These are phyloP conservation scores for Nasua narica DNA, from an alignment of 2,797 vertebrate species.

Conservation along the genomic window DNA sequence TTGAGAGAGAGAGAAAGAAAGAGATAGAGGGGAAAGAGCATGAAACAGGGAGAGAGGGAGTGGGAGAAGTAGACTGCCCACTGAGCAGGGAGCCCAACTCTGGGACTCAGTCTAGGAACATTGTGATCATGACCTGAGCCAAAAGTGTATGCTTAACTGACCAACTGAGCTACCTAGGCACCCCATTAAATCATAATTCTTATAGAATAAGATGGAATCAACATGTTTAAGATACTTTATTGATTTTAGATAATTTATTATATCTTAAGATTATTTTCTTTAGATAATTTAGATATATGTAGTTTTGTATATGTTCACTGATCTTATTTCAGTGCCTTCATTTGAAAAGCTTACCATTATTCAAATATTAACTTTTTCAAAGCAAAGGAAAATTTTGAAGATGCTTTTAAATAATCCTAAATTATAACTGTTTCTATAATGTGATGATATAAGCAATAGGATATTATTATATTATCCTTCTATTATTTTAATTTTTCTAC, in stretches of 20 bases:
- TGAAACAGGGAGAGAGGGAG: neutral
- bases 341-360: neutral
- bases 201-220: neutral
- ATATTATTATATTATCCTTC: neutral
- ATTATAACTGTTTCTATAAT: neutral
- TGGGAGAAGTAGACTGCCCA: neutral
- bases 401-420: neutral
- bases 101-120: neutral
- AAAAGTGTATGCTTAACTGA: neutral
- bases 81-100: neutral
- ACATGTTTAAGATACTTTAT: neutral
- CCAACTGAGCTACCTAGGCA: neutral
- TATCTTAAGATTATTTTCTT: neutral
- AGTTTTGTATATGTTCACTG: neutral
- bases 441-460: neutral
- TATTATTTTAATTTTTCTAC: conserved; percentile 7
- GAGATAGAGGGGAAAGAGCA: neutral
- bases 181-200: neutral
- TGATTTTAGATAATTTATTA: neutral
- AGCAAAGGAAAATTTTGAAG: neutral
- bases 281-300: neutral
- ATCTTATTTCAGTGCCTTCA: neutral
- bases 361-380: neutral
- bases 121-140: neutral
- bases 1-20: neutral